Percentiles rank a stretch among this genome's conserved stretches.
Conservation (phyloP, 2,113 vertebrate genomes). For the Nesogale talazaci region DNA sequence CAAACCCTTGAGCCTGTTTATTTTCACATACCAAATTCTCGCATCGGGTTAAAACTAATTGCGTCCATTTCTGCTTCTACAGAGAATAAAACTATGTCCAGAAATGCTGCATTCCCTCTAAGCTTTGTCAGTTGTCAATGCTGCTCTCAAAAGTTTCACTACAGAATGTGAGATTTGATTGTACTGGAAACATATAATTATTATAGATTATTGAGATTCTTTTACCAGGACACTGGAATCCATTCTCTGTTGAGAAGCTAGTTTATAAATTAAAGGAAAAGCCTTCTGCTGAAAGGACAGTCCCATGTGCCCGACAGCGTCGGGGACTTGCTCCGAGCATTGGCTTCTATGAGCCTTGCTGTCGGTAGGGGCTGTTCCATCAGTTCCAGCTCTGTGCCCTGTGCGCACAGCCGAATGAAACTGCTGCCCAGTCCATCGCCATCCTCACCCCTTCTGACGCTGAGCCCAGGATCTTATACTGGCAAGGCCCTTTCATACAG, state of each 20-base stretch:
- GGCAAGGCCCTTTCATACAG: no score
- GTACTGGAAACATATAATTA: neutral
- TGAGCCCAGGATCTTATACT: no score
- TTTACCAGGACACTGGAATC: neutral
- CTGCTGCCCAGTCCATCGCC: no score
- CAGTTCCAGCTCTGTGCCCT: no score
- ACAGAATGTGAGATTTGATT: slow-evolving; percentile 17
- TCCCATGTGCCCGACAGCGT: neutral
- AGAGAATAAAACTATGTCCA: slow-evolving; percentile 4
- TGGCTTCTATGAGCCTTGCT: neutral
- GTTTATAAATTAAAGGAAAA: slow-evolving; percentile 15
- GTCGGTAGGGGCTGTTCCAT: no score
- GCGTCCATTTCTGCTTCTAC: slow-evolving; percentile 9
- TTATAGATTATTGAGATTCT: neutral
- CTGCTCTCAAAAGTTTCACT: neutral
- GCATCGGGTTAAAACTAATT: neutral
- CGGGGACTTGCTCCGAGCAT: neutral
- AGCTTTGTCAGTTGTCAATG: neutral
- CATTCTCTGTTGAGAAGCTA: slow-evolving; percentile 8
- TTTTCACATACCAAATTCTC: neutral
- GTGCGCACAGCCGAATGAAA: no score
- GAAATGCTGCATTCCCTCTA: slow-evolving; percentile 8
- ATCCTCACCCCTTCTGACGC: no score
- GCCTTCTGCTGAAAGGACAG: neutral
- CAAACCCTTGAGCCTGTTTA: neutral